Base-by-base conservation (phyloP, 2,113 vertebrate species). In the Oreochromis tanganicae region DNA sequence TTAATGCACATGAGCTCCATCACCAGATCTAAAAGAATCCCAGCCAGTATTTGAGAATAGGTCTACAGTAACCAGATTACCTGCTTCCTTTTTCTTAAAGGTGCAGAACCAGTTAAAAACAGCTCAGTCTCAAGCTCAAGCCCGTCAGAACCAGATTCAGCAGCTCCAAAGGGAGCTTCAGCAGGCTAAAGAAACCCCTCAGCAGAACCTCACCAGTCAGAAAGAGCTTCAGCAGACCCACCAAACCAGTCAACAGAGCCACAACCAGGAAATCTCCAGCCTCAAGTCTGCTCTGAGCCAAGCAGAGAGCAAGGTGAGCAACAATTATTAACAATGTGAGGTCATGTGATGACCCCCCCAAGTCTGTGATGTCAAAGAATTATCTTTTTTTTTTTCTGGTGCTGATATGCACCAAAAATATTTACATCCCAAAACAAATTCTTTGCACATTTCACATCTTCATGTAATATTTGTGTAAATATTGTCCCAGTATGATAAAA, bases 271-370 rank as follows among this genome's bases (percentile, higher is more conserved):
- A 87, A 90, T 98, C 19, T 96, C 95, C 80, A 97, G 96, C 59
- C 93, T 98, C 46, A 98, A 97, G 89, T 96, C 97, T 5, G 80
- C 94, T 38, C 96, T 98, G 59, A 95, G 43, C 90, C 97, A 98
- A 91, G 94, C 97, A 82, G 98, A 99, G 91, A 92, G 87, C 57
- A 99, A 97, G 90, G 96, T 97, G 48, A 97, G 32, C 9, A 43
- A 19, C 3, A 41, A 1, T 19, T 13, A 11, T 29, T 17, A 43
- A 5, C 14, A 13, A 10, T 34, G 29, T 59, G 38, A 73, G 21
- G 66, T 43, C 59, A 17, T 46, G 41, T 48, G 68, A 59, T 68
- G 36, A 38, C n/a, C 16, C 11, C 38, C 68, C 14, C 29, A 63
- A 0, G 13, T 46, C 41, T 48, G 9, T 75, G 14, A 75, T 48